Conservation (phyloP, 2,888 invertebrate genomes). For the Seira sanloemensis region DNA sequence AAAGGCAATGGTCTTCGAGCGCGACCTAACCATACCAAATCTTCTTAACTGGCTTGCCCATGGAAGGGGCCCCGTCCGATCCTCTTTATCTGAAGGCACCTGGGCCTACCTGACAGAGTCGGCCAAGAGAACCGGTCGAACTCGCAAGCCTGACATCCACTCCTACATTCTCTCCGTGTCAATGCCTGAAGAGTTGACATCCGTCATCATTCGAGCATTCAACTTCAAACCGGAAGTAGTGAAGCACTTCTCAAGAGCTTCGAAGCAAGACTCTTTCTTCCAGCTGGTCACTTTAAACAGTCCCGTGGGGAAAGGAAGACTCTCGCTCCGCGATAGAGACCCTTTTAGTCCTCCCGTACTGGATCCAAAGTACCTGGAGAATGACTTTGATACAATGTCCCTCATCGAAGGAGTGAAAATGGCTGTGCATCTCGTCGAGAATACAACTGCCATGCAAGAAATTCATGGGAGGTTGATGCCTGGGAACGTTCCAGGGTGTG, state of each 20-base stretch:
- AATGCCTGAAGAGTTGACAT: slow-evolving; percentile 55
- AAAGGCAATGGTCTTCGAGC: slow-evolving; percentile 58
- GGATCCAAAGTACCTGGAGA: slow-evolving; percentile 65
- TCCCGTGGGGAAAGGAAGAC: slow-evolving; percentile 54
- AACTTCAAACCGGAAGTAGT: slow-evolving; percentile 58
- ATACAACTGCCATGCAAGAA: slow-evolving; percentile 63
- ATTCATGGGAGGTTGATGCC: slow-evolving; percentile 66
- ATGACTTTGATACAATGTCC: slow-evolving; percentile 62
- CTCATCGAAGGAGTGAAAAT: slow-evolving; percentile 66
- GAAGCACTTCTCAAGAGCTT: slow-evolving; percentile 61
- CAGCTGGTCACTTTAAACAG: slow-evolving; percentile 65
- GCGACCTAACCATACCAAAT: slow-evolving; percentile 56
- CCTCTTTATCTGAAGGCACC: slow-evolving; percentile 64
- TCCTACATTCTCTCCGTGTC: slow-evolving; percentile 66
- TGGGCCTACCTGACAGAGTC: slow-evolving; percentile 57
- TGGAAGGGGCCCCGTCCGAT: slow-evolving; percentile 61
- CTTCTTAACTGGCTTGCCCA: slow-evolving; percentile 57
- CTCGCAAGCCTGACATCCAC: slow-evolving; percentile 63
- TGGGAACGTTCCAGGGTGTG: slow-evolving; percentile 67
- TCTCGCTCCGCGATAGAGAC: slow-evolving; percentile 60
- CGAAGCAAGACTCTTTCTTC: slow-evolving; percentile 65
- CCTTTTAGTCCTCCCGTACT: slow-evolving; percentile 62
- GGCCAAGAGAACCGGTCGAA: slow-evolving; percentile 48
- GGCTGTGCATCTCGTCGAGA: slow-evolving; percentile 63
- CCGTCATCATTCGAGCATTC: slow-evolving; percentile 60